Conservation (phyloP, 2,888 invertebrate genomes). For the Aphodius sticticus region DNA sequence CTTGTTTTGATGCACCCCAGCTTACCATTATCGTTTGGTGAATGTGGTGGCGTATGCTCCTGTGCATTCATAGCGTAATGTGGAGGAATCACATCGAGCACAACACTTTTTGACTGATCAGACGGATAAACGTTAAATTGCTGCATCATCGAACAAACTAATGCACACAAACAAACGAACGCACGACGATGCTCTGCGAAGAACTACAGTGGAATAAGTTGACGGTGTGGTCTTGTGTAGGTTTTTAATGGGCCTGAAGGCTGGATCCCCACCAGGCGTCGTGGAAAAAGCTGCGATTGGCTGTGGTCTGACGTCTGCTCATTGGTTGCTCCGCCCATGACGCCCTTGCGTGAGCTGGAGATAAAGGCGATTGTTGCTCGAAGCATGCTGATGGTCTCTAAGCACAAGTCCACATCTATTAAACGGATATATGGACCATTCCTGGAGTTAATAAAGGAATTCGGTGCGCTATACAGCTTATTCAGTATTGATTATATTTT, state of each 20-base stretch:
- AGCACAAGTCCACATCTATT: conserved; percentile 58
- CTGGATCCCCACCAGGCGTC: conserved; percentile 33
- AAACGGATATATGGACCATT: conserved; percentile 54
- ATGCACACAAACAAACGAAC: conserved; percentile 7
- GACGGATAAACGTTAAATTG: conserved; percentile 48
- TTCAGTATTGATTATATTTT: conserved; percentile 58
- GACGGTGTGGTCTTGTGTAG: not conserved
- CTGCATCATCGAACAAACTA: conserved; percentile 29
- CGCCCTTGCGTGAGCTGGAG: conserved; percentile 40
- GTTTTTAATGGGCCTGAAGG: conserved; percentile 38
- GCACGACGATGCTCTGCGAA: not conserved
- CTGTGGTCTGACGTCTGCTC: conserved; percentile 53
- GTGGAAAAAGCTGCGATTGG: conserved; percentile 51
- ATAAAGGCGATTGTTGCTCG: conserved; percentile 49
- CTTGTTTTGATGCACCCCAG: not conserved
- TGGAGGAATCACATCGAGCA: conserved; percentile 68
- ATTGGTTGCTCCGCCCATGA: conserved; percentile 52
- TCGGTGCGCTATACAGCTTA: conserved; percentile 46
- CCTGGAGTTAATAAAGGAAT: conserved; percentile 51
- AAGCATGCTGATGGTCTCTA: conserved; percentile 55
- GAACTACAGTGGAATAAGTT: conserved; percentile 16
- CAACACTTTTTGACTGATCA: conserved; percentile 57
- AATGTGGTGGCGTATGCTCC: conserved; percentile 60
- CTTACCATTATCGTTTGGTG: conserved; percentile 56
- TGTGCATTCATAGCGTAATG: conserved; percentile 60